Conservation (phyloP, 2,888 invertebrate genomes). For the Diplolepis rosae region DNA sequence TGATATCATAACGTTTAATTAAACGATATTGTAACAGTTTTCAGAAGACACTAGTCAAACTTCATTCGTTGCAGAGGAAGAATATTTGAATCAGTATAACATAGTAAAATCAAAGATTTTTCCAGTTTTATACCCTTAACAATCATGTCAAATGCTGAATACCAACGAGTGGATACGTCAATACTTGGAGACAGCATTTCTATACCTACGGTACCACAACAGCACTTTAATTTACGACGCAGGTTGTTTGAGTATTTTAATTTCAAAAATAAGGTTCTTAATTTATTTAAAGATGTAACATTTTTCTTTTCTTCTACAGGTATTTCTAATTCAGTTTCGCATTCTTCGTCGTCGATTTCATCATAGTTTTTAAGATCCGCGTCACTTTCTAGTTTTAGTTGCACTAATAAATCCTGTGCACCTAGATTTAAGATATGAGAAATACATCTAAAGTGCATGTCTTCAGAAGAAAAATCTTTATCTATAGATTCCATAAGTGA, state of each 20-base stretch:
- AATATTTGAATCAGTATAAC: neutral
- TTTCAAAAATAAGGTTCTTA: slow-evolving; percentile 41
- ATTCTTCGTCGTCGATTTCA: slow-evolving; percentile 23
- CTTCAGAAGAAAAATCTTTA: slow-evolving; percentile 31
- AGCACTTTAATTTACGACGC: slow-evolving; percentile 42
- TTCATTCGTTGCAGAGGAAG: neutral
- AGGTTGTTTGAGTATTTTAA: slow-evolving; percentile 42
- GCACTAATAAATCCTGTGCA: slow-evolving; percentile 50
- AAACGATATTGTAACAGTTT: too few relatives aligned
- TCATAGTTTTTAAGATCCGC: slow-evolving; percentile 29
- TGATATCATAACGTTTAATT: too few relatives aligned
- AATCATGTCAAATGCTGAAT: slow-evolving; percentile 43
- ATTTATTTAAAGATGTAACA: slow-evolving; percentile 38
- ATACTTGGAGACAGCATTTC: slow-evolving; percentile 33
- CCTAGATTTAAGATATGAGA: slow-evolving; percentile 56
- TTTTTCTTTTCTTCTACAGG: slow-evolving; percentile 16
- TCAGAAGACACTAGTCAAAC: too few relatives aligned
- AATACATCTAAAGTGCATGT: slow-evolving; percentile 58
- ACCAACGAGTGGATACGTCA: slow-evolving; percentile 42
- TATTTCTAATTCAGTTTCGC: neutral
- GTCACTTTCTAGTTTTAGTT: neutral
- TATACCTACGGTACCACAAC: slow-evolving; percentile 35
- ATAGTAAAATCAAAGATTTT: slow-evolving; percentile 18
- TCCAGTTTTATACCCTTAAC: slow-evolving; percentile 39
- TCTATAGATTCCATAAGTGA: slow-evolving; percentile 31